Percentiles rank a stretch among this genome's conserved stretches.
phyloP scores from a whole-genome alignment of 2,797 vertebrate genomes.

The Alosa sapidissima region DNA sequence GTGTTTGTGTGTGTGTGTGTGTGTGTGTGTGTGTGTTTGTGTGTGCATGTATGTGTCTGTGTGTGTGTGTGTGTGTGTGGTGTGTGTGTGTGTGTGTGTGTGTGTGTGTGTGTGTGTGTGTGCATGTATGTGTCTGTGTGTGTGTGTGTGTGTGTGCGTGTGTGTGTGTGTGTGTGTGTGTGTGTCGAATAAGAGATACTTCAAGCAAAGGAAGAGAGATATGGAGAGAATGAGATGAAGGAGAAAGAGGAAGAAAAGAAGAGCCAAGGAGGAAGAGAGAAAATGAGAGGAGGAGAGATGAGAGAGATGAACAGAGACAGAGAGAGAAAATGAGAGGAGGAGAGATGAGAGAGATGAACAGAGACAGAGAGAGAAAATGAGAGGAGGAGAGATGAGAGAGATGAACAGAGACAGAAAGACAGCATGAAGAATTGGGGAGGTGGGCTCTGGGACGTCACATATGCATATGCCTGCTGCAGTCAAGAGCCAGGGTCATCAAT shows the following conservation, averaged over 20 bases:
- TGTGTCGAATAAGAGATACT: too few relatives aligned
- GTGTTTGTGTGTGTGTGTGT: too few relatives aligned
- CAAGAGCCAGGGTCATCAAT: background rate
- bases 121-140: conserved; percentile 31
- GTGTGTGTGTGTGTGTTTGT: conserved; percentile 38
- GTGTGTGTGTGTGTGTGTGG: too few relatives aligned
- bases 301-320: background rate
- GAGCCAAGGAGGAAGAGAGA: too few relatives aligned
- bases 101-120: background rate
- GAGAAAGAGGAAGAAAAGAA: too few relatives aligned
- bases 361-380: background rate
- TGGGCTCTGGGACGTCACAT: background rate
- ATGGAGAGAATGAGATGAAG: too few relatives aligned
- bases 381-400: background rate
- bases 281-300: too few relatives aligned
- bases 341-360: background rate
- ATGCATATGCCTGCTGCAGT: background rate
- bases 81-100: conserved; percentile 44
- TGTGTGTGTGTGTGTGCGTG: conserved; percentile 36
- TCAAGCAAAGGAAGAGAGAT: too few relatives aligned
- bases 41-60: conserved; percentile 35
- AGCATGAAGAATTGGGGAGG: background rate
- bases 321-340: background rate
- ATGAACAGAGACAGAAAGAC: background rate
- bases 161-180: conserved; percentile 42